Evolutionary conservation across 2,113 vertebrate genomes (phyloP), one percentile per base, ranked within the genome.

Genomic region (Bagarius yarrelli): DNA sequence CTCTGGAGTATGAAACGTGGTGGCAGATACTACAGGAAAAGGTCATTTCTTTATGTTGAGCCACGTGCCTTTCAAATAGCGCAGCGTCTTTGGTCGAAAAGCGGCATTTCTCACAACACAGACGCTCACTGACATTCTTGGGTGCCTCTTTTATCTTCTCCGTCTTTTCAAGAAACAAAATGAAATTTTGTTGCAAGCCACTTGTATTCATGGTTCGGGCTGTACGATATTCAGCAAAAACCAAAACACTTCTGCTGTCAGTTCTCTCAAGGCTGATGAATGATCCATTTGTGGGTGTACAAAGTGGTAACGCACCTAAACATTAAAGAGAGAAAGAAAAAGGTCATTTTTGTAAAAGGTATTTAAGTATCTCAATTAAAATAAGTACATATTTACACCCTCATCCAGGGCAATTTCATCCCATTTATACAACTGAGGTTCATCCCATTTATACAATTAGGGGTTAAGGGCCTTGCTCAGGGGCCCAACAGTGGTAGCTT

Each of bases 11-110:
- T 0, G 94, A 96, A 1, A 97, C 44, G 0, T 91, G 91, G 86
- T 89, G 94, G 86, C 97, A 98, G 78, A 94, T 90, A 14, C 91
- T 94, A 74, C 95, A 96, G 32, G 94, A 74, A 88, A 95, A 96
- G 12, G 92, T 94, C 76, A 95, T 93, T 87, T 95, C 93, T 73
- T 94, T 91, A 12, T 95, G 94, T 44, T 95, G 94, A 27, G 88
- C 82, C 0, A 91, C 84, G 1, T 96, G 95, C 71, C 94, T 94
- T 83, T 90, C 90, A 85, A 93, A 94, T 34, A 93, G 93, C 12
- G 92, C 89, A 0, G 84, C 88, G 86, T 96, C 94, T 83, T 93
- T 95, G 13, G 95, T 95, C 75, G 94, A 95, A 87, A 95, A 95
- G 19, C 94, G 90, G 18, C 94, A 95, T 70, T 96, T 96, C 79